These are phyloP conservation scores for Brachirus orientalis DNA, from an alignment of 2,113 vertebrate genomes.

Conservation along the genomic window DNA sequence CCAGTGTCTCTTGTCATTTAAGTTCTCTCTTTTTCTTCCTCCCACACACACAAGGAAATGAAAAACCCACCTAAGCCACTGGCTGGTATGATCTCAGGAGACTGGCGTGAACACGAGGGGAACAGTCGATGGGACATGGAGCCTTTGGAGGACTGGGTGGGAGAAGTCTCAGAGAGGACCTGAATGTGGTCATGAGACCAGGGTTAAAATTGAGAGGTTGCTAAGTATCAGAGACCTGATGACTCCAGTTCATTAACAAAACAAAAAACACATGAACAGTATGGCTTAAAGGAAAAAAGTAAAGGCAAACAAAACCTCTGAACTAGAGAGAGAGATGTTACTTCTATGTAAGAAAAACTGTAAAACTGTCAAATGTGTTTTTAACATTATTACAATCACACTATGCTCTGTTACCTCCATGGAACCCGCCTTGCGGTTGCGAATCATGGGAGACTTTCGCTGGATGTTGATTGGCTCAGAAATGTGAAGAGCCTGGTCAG, in stretches of 20 bases:
- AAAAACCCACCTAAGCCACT: conserved; percentile 89
- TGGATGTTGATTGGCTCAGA: conserved; percentile 84
- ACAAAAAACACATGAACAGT: not conserved
- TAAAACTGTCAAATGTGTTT: too few relatives aligned
- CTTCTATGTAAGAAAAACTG: not conserved
- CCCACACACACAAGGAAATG: not conserved
- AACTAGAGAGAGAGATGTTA: not conserved
- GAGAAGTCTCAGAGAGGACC: conserved; percentile 93
- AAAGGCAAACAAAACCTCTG: not conserved
- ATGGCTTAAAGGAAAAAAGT: not conserved
- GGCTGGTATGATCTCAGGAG: conserved; percentile 89
- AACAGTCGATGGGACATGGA: conserved; percentile 90
- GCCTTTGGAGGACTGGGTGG: conserved; percentile 79
- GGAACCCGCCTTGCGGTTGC: conserved; percentile 91
- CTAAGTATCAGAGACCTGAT: conserved; percentile 5
- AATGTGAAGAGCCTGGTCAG: conserved; percentile 77
- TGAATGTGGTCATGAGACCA: conserved; percentile 67
- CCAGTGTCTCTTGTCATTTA: conserved; percentile 20
- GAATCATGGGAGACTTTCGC: conserved; percentile 87
- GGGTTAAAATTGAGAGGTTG: conserved; percentile 18
- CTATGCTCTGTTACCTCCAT: conserved; percentile 89
- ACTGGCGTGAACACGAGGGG: conserved; percentile 89
- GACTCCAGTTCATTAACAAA: conserved; percentile 15
- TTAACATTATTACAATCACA: not conserved
- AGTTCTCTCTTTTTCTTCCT: not conserved